Conservation (phyloP, 2,113 vertebrate genomes). For the Rhinichthys klamathensis region DNA sequence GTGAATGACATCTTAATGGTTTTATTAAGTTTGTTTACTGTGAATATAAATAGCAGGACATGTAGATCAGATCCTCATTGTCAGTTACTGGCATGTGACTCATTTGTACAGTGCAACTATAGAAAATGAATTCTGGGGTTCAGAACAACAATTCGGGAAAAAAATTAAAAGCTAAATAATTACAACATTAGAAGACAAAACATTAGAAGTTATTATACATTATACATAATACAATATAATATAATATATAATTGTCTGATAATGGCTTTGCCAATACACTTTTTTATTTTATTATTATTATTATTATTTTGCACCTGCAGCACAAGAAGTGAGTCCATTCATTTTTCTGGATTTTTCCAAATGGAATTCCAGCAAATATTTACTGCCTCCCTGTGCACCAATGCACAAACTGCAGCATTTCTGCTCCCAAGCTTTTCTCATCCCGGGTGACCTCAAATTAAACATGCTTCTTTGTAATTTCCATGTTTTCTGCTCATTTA, state of each 20-base stretch:
- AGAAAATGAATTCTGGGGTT: not conserved
- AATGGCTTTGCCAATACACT: not conserved
- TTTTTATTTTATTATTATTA: not conserved
- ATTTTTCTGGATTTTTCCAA: slow-evolving; percentile 13
- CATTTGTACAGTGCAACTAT: slow-evolving; percentile 4
- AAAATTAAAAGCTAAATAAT: not conserved
- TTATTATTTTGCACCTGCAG: not conserved
- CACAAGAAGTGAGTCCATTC: not conserved
- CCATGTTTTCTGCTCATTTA: not conserved
- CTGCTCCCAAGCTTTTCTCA: not conserved
- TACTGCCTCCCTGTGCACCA: slow-evolving; percentile 46
- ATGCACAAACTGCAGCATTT: slow-evolving; percentile 35
- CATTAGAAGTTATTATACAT: not conserved
- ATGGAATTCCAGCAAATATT: slow-evolving; percentile 3
- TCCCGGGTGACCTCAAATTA: not conserved
- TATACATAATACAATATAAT: not conserved
- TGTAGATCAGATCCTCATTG: not conserved
- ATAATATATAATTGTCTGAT: not conserved
- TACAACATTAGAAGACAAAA: not conserved
- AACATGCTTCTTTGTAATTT: not conserved
- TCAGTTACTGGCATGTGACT: slow-evolving; percentile 19
- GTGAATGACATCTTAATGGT: slow-evolving; percentile 35
- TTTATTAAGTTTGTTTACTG: slow-evolving; percentile 40
- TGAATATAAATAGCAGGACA: slow-evolving; percentile 11
- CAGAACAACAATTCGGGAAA: not conserved